Conservation (phyloP, 2,888 invertebrate species). For the Leistus spinibarbis region DNA sequence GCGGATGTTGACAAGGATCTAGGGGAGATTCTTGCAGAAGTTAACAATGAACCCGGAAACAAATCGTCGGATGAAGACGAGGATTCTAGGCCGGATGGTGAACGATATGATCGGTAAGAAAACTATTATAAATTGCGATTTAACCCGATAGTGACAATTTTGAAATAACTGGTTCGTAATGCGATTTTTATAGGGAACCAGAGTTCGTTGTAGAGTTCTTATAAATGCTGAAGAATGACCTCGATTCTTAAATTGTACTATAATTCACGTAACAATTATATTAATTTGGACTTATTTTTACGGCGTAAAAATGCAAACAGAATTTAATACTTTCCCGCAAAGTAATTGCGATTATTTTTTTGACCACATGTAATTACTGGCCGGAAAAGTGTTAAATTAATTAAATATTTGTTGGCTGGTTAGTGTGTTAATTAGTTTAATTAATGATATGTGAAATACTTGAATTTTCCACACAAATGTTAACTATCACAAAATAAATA, state of each 20-base stretch:
- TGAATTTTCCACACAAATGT: too few species aligned
- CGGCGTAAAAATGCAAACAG: too few species aligned
- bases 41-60: conserved; percentile 60
- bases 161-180: conserved; percentile 1
- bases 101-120: conserved; percentile 55
- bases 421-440: too few species aligned
- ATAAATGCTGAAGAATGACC: conserved; percentile 18
- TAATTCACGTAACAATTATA: too few species aligned
- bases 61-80: conserved; percentile 71
- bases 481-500: too few species aligned
- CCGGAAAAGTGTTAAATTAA: too few species aligned
- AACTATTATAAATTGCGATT: not conserved
- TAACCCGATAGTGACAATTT: not conserved
- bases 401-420: too few species aligned
- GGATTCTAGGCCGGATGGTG: conserved; percentile 63
- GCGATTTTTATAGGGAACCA: conserved; percentile 35
- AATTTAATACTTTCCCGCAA: too few species aligned
- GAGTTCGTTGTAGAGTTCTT: conserved; percentile 40
- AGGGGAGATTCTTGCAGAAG: conserved; percentile 75
- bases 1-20: conserved; percentile 83
- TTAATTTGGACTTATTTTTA: too few species aligned
- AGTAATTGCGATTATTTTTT: too few species aligned
- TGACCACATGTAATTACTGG: too few species aligned
- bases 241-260: not conserved
- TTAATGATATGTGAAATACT: not conserved